These are phyloP conservation scores for Tubulanus polymorphus DNA, from an alignment of 2,888 invertebrate species.

Conservation along the genomic window DNA sequence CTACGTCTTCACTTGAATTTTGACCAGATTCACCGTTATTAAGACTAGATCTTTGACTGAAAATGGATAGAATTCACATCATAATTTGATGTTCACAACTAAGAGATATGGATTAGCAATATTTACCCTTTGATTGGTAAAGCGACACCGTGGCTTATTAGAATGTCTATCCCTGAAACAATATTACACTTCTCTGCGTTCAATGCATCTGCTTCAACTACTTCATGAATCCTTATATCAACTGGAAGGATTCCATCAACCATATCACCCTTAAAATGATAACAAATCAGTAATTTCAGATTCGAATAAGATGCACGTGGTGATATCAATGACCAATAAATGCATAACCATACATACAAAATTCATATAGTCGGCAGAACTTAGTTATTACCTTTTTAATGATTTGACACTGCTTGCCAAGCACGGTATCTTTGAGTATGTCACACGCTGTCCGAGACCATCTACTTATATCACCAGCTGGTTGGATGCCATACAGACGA, in stretches of 20 bases:
- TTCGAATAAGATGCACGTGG: background rate
- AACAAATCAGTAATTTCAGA: background rate
- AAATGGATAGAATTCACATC: no score
- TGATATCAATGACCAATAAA: background rate
- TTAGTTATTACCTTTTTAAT: conserved; percentile 31
- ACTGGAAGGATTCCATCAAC: conserved; percentile 59
- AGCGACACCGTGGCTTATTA: conserved; percentile 67
- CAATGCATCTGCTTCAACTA: conserved; percentile 59
- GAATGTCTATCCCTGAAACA: conserved; percentile 64
- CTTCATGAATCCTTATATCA: conserved; percentile 65
- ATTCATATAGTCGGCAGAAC: no score
- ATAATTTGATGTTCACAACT: no score
- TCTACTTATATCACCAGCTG: conserved; percentile 59
- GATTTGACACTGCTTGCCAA: conserved; percentile 23
- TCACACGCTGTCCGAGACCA: conserved; percentile 48
- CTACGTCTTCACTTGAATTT: no score
- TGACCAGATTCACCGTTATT: no score
- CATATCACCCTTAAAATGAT: conserved; percentile 30
- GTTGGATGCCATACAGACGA: conserved; percentile 66
- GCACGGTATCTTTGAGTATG: conserved; percentile 27
- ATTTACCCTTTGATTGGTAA: conserved; percentile 54
- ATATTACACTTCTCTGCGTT: conserved; percentile 64
- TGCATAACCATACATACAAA: no score
- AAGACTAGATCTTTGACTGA: no score
- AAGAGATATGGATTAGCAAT: no score